Evolutionary conservation across 1,140 invertebrate species (phyloP), one percentile per base, ranked within the genome.

Genomic region (Zaprionus vittiger): DNA sequence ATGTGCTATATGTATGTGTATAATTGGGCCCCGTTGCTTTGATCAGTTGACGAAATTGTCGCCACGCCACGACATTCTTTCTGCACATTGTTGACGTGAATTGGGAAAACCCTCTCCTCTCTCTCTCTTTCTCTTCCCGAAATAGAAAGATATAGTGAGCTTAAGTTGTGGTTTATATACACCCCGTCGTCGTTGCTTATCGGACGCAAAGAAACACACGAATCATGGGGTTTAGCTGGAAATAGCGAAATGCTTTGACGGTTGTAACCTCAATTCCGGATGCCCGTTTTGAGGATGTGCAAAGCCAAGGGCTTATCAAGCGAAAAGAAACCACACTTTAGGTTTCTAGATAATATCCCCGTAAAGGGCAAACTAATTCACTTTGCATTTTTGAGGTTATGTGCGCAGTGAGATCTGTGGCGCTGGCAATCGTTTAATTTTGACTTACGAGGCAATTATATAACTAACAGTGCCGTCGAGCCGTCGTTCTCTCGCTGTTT

Each of bases 11-110:
- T 38, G 37, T 38, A 38, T 38, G 37, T 0, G 37, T 38, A 70
- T 68, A 59, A 49, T 59, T 73, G 37, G 22, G 15, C 15, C 6
- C 31, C 34, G 22, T 20, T 12, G 12, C 22, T 9, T 34, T 38
- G 52, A 75, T n/a, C 57, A 49, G 22, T 70, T 71, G 67, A 64
- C 60, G 67, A 75, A 75, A 71, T 55, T 22, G 31, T 37, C 9
- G 54, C 26, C 15, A 55, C 54, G 26, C 54, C 26, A 56, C 26
- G 26, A 52, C 20, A 52, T 52, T 52, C 38, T 34, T 34, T 34
- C n/a, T 5, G 38, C 38, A 15, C 15, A n/a, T 52, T 5, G n/a
- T 47, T 47, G 41, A 17, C n/a, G 41, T 17, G 41, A 47, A 17
- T 17, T 47, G 41, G n/a, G 41, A 47, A 47, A 47, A 17, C 41